Percentiles rank a stretch among this genome's conserved stretches.
phyloP scores from a whole-genome alignment of 2,888 invertebrate species.

The Caradrina clavipalpis region DNA sequence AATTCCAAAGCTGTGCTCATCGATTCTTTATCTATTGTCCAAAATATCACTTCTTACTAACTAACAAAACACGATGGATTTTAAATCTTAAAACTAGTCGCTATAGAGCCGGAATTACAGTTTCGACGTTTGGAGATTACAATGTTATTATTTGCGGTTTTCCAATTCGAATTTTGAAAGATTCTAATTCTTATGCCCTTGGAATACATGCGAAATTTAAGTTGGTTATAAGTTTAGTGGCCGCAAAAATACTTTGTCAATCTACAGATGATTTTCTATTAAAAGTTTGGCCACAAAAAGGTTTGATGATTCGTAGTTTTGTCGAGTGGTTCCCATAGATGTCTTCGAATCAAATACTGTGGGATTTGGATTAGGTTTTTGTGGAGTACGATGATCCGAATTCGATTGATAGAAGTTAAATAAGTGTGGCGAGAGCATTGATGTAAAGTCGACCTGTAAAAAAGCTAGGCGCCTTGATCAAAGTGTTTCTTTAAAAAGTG shows the following conservation, averaged over 20 bases:
- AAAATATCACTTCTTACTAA: conserved; percentile 60
- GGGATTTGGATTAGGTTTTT: conserved; percentile 87
- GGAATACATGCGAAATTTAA: conserved; percentile 29
- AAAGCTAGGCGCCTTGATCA: conserved; percentile 58
- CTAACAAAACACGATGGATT: conserved; percentile 21
- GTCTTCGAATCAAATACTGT: conserved; percentile 67
- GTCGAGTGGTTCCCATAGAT: conserved; percentile 84
- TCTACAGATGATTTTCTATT: conserved; percentile 78
- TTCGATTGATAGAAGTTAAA: conserved; percentile 77
- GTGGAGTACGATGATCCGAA: conserved; percentile 75
- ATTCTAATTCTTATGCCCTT: background rate
- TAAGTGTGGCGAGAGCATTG: conserved; percentile 54
- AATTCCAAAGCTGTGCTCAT: conserved; percentile 82
- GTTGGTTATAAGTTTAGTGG: background rate
- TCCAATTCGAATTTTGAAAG: background rate
- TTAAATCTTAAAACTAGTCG: background rate
- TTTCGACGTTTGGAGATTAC: conserved; percentile 6
- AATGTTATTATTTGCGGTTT: conserved; percentile 25
- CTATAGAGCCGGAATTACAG: conserved; percentile 30
- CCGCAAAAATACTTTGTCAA: conserved; percentile 67
- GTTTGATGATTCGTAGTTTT: conserved; percentile 80
- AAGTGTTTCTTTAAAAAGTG: conserved; percentile 35
- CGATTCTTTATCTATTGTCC: conserved; percentile 79
- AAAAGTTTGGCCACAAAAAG: conserved; percentile 78
- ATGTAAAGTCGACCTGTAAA: conserved; percentile 56